A percentile compares a stretch with the other conserved stretches of the same genome.
Conservation (phyloP, 2,888 invertebrate genomes). For the Mythimna vitellina region DNA sequence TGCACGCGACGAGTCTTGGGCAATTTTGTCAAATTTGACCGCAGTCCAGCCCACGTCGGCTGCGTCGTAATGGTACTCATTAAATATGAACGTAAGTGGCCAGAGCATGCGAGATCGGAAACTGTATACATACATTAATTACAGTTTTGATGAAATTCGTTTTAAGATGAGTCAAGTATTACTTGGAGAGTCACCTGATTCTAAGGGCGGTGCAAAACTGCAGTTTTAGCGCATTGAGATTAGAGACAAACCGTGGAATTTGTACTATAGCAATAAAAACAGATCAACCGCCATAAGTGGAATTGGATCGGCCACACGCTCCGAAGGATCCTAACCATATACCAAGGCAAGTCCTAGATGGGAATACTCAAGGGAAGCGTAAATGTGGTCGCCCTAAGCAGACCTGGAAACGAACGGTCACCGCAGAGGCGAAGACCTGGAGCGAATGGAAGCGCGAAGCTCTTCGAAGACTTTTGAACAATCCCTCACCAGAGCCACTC, state of each 20-base stretch:
- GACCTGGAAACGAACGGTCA: too few species aligned
- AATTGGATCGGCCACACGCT: too few species aligned
- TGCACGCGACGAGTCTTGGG: conserved; percentile 55
- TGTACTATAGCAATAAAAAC: too few species aligned
- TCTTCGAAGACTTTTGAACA: too few species aligned
- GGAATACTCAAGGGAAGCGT: too few species aligned
- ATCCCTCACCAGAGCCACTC: too few species aligned
- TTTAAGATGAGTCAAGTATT: conserved; percentile 34
- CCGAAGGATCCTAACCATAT: too few species aligned
- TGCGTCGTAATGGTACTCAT: conserved; percentile 67
- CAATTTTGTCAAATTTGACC: conserved; percentile 73
- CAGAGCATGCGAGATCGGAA: conserved; percentile 67
- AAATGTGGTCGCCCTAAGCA: too few species aligned
- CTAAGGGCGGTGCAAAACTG: background rate
- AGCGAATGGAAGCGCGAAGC: too few species aligned
- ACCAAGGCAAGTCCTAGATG: too few species aligned
- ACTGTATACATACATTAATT: conserved; percentile 56
- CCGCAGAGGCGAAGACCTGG: too few species aligned
- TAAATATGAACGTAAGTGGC: conserved; percentile 70
- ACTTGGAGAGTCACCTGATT: conserved; percentile 10
- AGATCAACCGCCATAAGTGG: too few species aligned
- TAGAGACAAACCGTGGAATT: background rate
- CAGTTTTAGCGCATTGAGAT: background rate
- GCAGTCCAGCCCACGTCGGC: conserved; percentile 52
- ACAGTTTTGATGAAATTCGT: conserved; percentile 50